Evolutionary conservation across 2,797 vertebrate species (phyloP).

Genomic region (Danio tinwini): DNA sequence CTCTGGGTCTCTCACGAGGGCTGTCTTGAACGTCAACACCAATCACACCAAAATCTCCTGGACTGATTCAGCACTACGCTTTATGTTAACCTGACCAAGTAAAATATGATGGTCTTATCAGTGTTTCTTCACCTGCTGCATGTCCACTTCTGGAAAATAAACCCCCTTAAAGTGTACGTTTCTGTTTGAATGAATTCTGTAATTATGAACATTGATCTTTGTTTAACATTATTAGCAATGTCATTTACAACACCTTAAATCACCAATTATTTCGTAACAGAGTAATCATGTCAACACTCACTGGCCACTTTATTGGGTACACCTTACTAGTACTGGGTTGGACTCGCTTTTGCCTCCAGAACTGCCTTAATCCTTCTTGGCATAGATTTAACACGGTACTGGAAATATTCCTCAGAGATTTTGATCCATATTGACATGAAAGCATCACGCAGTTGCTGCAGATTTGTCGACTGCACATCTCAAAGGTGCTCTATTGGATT

Average conservation of each 20-base stretch:
- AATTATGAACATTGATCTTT: too few relatives aligned
- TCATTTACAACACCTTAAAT: background rate
- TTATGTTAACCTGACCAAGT: constrained; percentile 3
- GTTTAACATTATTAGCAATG: background rate
- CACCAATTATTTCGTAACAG: background rate
- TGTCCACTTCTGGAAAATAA: background rate
- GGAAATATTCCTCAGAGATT: too few relatives aligned
- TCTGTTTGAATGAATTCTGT: background rate
- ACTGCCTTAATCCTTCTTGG: too few relatives aligned
- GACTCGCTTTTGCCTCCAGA: too few relatives aligned
- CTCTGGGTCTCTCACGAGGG: constrained; percentile 29
- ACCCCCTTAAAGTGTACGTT: background rate
- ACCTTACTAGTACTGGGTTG: too few relatives aligned
- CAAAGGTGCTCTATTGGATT: too few relatives aligned
- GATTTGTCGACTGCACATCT: too few relatives aligned
- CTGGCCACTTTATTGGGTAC: too few relatives aligned
- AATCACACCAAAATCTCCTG: constrained; percentile 23
- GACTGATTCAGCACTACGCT: constrained; percentile 15
- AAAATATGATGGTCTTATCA: background rate
- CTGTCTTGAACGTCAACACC: constrained; percentile 20
- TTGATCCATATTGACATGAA: too few relatives aligned
- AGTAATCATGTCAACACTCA: too few relatives aligned
- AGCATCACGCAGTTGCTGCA: too few relatives aligned
- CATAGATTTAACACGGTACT: too few relatives aligned
- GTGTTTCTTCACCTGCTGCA: background rate